Base-by-base conservation (phyloP, 2,888 invertebrate species). In the Lasioglossum villosulum region DNA sequence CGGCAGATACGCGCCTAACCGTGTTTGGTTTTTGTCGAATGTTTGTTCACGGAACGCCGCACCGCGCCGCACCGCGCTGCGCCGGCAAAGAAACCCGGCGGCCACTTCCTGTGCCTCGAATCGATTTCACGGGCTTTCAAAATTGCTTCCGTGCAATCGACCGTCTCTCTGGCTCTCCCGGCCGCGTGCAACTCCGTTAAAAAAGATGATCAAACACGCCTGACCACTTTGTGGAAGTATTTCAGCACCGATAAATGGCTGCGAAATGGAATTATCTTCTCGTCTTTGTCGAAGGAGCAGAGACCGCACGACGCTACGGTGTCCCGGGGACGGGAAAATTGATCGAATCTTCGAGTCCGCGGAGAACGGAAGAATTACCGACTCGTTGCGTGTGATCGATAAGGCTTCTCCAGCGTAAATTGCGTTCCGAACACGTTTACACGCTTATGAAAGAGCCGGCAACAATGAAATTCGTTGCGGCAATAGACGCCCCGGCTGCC, bases 381-480 rank as follows among this genome's bases (percentile, higher is more conserved):
- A 75, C 59, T 75, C 39, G 79, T 86, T 84, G 66, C 80, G 37
- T 19, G 81, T 70, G 82, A 84, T 82, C 86, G 88, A 86, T 79
- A 80, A 79, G 52, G 42, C 68, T 39, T 45, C 52, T 72, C 34
- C 45, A 27, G 4, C 37, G 71, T 68, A 5, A 76, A 78, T 70
- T 68, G 27, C 73, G 70, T 70, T 75, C 70, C 73, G 84, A 71
- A 81, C 63, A 84, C 45, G 59, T 48, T 81, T 56, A 34, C 68
- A 63, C 56, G 83, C 70, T 82, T 78, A 63, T 48, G 77, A 83
- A 84, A 87, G 78, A 82, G 14, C 56, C 16, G 37, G 37, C 70
- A 78, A 86, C 82, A 89, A 89, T 89, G 82, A 79, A 80, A 82
- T 78, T 76, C 63, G 79, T 86, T 84, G 75, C 80, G 63, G 81